phyloP scores from a whole-genome alignment of 1,140 invertebrate genomes.

The Panagrolaimus sp. region DNA sequence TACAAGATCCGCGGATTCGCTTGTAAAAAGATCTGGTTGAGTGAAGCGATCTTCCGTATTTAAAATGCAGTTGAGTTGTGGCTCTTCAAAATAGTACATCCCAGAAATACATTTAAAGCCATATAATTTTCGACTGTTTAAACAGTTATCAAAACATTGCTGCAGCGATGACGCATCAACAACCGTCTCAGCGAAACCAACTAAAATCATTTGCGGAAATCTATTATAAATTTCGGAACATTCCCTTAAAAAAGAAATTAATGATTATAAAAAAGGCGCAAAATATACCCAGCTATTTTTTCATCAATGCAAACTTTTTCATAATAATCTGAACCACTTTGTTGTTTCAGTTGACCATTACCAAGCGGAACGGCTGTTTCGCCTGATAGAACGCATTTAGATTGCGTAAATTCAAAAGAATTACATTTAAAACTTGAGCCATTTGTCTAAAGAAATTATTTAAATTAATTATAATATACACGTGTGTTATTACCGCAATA shows the following conservation, averaged over 20 bases:
- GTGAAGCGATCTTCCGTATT: slow-evolving; percentile 51
- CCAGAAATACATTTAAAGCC: slow-evolving; percentile 52
- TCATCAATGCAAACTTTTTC: slow-evolving; percentile 55
- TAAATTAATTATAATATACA: background rate
- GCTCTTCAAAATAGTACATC: slow-evolving; percentile 58
- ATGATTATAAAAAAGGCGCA: background rate
- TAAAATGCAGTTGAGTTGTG: slow-evolving; percentile 56
- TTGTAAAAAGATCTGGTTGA: slow-evolving; percentile 53
- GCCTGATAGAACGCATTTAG: slow-evolving; percentile 38
- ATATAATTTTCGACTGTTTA: slow-evolving; percentile 50
- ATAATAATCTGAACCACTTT: slow-evolving; percentile 46
- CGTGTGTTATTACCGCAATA: slow-evolving; percentile 19
- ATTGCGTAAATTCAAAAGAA: slow-evolving; percentile 48
- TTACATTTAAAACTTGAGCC: slow-evolving; percentile 41
- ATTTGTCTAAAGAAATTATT: slow-evolving; percentile 35
- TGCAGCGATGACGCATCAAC: slow-evolving; percentile 49
- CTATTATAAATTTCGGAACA: slow-evolving; percentile 46
- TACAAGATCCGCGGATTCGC: slow-evolving; percentile 55
- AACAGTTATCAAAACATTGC: slow-evolving; percentile 56
- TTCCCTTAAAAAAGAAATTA: slow-evolving; percentile 32
- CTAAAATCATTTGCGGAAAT: slow-evolving; percentile 57
- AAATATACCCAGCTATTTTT: slow-evolving; percentile 33
- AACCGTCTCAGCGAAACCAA: slow-evolving; percentile 57
- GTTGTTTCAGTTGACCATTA: slow-evolving; percentile 53
- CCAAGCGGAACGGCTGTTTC: slow-evolving; percentile 56